Conservation (phyloP, 2,797 vertebrate species). For the Parambassis ranga region DNA sequence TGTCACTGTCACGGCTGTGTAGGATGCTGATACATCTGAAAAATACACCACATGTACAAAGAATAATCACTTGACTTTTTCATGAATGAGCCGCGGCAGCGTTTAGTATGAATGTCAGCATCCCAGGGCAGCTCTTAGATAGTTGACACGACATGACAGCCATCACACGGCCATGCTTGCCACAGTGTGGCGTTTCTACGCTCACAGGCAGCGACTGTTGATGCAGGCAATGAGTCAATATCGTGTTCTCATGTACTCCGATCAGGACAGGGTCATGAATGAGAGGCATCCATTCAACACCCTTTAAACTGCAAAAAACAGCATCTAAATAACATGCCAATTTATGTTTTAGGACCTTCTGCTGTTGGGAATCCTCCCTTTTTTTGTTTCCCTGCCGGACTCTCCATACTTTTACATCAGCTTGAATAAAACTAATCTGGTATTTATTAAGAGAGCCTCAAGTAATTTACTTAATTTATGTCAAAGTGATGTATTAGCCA, state of each 20-base stretch:
- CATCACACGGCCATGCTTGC: conserved; percentile 33
- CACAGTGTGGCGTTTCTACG: conserved; percentile 8
- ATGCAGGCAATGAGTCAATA: conserved; percentile 37
- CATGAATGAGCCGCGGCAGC: conserved; percentile 6
- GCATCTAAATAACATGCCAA: too few relatives aligned
- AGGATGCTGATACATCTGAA: background rate
- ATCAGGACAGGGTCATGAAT: background rate
- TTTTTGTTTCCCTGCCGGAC: too few relatives aligned
- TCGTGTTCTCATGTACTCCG: background rate
- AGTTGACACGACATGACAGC: conserved; percentile 59
- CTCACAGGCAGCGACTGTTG: conserved; percentile 26
- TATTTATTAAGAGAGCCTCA: too few relatives aligned
- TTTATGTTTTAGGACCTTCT: too few relatives aligned
- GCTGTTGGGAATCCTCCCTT: too few relatives aligned
- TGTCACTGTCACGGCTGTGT: conserved; percentile 22
- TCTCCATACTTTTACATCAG: too few relatives aligned
- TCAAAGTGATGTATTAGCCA: too few relatives aligned
- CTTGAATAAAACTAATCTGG: too few relatives aligned
- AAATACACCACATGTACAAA: background rate
- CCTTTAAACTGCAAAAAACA: too few relatives aligned
- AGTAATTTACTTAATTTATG: too few relatives aligned
- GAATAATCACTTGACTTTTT: background rate
- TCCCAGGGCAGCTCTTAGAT: conserved; percentile 36
- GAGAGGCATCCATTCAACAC: too few relatives aligned
- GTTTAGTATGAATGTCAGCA: conserved; percentile 41